Evolutionary conservation across 2,888 invertebrate genomes (phyloP), one percentile per base, ranked within the genome.

Genomic region (Gerris lacustris): DNA sequence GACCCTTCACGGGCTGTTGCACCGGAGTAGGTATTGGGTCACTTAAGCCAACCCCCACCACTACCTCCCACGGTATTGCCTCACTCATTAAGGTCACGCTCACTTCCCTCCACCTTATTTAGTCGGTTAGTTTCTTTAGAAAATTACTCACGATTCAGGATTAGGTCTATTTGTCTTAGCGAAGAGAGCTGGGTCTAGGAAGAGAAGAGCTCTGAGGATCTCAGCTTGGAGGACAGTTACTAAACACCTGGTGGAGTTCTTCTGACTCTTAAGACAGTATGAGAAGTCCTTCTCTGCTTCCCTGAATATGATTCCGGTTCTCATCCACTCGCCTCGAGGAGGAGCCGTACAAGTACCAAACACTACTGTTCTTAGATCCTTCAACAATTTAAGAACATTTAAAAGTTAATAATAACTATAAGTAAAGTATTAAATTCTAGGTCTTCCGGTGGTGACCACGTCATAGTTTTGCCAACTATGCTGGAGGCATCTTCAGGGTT

Each of bases 301-400:
- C 62, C 87, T 83, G 79, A 88, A 85, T 18, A 84, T 80, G n/a
- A 90, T 81, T 0, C 88, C 85, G 0, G 89, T 88, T 67, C 88
- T 82, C 31, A 87, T 81, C 89, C 89, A 89, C 79, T 89, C 89
- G 0, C 86, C 86, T 17, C 88, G 82, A n/a, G 89, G 86, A 4
- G 88, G 87, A 72, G 87, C 86, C 0, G 86, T 84, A 0, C 88
- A 83, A 0, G 86, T 85, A 4, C 88, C 89, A 77, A 89, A 89
- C 6, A 86, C 84, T 55, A 86, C 80, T 67, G 84, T 80, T 2
- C 89, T 84, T 5, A 89, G 80, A 63, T 85, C 85, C 89, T 89
- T 75, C 1, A 75, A 75, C 66, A 66, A 44, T 17, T 66, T 55
- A 62, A 11, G 4, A 62, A 62, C 62, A 15, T 11, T 15, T 1